Evolutionary conservation across 2,113 vertebrate genomes (phyloP), one percentile per base, ranked within the genome.

Genomic region (Madoqua kirkii): DNA sequence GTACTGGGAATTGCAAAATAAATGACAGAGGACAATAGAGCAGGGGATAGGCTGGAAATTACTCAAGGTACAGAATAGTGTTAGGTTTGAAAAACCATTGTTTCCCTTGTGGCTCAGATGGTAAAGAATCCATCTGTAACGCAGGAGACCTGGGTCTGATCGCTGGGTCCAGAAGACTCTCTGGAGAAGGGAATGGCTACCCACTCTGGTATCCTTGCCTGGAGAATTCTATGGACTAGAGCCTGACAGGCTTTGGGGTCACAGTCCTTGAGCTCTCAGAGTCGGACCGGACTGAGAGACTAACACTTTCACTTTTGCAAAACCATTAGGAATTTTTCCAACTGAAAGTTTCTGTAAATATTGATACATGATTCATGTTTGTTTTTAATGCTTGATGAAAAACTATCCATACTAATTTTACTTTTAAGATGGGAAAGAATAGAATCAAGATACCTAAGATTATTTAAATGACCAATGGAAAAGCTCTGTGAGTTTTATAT

Each of bases 201-300:
- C 12, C 71, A 43, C 11, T 27, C 12, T 0, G 0, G 23, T 15
- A 76, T 43, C 12, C 40, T 76, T 43, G 40, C 71, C 23, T 76
- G 71, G 71, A 76, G 71, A 76, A 76, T 76, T 27, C 23, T 40
- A 76, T 15, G 40, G 71, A 43, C 71, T 43, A 76, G 5, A 76
- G 23, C 71, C 71, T 76, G 71, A 33, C 67, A 74, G 36, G 67
- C n/a, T 40, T 74, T 74, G 71, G 36, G 21, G 40, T 33, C 12
- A 13, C 23, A 76, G 71, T 76, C 11, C 21, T 43, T 43, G 23
- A 21, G 12, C 36, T 43, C 12, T 27, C 40, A 76, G 71, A 76
- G 71, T 76, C 3, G 0, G 40, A 43, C 23, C 12, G 0, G 1
- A 76, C 12, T 15, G 71, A 76, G 1, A 25, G 40, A 76, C 12